Base-by-base conservation (phyloP, 2,888 invertebrate species). In the Steinernema hermaphroditum region DNA sequence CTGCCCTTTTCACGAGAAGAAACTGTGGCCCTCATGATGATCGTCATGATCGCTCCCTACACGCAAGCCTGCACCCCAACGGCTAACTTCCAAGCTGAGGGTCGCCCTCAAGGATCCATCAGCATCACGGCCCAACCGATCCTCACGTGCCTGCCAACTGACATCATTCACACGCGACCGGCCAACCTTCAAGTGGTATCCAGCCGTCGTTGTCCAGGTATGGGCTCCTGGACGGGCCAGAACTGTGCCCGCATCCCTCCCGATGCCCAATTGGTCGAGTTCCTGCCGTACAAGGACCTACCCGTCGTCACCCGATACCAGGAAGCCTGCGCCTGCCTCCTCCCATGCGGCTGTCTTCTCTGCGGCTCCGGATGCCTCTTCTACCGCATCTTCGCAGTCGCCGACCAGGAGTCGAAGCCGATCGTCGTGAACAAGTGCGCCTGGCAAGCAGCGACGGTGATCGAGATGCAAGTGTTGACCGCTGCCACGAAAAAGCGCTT, bases 331-430 rank as follows among this genome's bases (percentile, higher is more conserved):
- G 2, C n/a, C 9, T 68, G 68, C 68, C 14, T 34, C 19, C 14
- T 37, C 12, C n/a, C n/a, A n/a, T 68, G 68, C n/a, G 68, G 68
- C 2, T 68, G 68, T 22, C n/a, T 68, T 4, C n/a, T n/a, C 37
- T 68, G 68, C 19, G 19, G 2, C 27, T 4, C 8, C 27, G 29
- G 8, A 27, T 57, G 57, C 32, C 57, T 57, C 12, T 57, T 57
- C 29, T 27, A 57, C 19, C 57, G 57, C 6, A 19, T 24, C 4
- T 9, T 22, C 16, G 57, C 57, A 4, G 24, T 57, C 46, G 19
- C 6, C 4, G n/a, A 2, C 6, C 2, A n/a, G 19, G 16, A n/a
- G 4, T 6, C 46, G n/a, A 4, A 46, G 16, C 46, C 37, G 12
- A 37, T 37, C 37, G 37, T 37, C 37, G 12, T 37, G 6, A 37